Percentiles rank a stretch among this genome's conserved stretches.
Evolutionary conservation across 2,113 vertebrate genomes (phyloP).

Genomic region (Microcebus tavaratra): DNA sequence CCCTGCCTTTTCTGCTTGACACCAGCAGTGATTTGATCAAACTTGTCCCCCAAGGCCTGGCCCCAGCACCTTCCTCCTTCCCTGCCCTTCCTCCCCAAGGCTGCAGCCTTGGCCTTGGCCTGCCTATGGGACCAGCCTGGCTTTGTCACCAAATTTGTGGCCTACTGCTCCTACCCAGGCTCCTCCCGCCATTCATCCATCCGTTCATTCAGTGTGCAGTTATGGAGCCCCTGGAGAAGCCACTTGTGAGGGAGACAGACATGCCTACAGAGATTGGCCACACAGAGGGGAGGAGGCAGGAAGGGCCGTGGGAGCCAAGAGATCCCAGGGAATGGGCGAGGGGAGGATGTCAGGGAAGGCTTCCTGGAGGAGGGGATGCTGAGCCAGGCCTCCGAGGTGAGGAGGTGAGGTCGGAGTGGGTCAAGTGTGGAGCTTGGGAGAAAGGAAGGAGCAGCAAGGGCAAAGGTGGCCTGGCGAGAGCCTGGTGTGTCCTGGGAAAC

Average conservation of each 20-base stretch:
- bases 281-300: not conserved
- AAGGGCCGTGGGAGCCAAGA: not conserved
- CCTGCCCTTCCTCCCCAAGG: not conserved
- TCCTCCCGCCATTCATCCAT: not conserved
- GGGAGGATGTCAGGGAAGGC: not conserved
- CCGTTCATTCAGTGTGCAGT: not conserved
- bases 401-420: not conserved
- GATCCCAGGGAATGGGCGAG: not conserved
- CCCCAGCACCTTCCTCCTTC: not conserved
- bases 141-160: not conserved
- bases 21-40: not conserved
- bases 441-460: not conserved
- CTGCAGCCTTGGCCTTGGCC: not conserved
- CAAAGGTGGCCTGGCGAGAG: not conserved
- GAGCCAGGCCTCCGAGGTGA: not conserved
- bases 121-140: not conserved
- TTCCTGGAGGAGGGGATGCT: not conserved
- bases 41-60: not conserved
- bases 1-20: not conserved
- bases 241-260: not conserved
- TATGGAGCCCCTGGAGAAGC: not conserved
- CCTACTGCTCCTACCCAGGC: not conserved
- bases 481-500: not conserved
- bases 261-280: not conserved
- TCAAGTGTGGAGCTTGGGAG: not conserved